phyloP scores from a whole-genome alignment of 2,888 invertebrate species.

The Lepidonotus clava region DNA sequence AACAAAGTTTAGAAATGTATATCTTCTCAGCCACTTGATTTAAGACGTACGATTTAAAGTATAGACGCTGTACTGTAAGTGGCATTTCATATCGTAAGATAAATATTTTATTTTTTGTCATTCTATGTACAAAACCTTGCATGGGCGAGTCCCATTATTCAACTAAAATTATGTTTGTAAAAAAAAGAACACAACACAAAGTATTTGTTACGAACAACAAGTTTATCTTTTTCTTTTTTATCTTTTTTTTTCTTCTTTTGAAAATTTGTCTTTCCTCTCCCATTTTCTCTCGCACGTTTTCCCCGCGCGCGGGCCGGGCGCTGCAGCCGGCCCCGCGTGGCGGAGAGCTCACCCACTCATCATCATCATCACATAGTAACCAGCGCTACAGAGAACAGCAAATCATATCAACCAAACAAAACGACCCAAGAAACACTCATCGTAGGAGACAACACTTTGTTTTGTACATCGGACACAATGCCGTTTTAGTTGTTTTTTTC shows the following conservation, averaged over 20 bases:
- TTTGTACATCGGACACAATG: neutral
- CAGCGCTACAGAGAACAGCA: constrained; percentile 43
- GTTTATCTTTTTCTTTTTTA: constrained; percentile 29
- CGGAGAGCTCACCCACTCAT: neutral
- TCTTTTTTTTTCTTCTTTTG: constrained; percentile 21
- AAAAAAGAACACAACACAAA: neutral
- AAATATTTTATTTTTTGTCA: no score
- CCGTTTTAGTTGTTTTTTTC: neutral
- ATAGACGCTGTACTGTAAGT: no score
- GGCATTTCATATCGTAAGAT: no score
- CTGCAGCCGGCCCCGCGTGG: neutral
- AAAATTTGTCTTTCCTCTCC: constrained; percentile 12
- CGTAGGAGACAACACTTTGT: neutral
- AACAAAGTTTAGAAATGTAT: no score
- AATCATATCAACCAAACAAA: constrained; percentile 20
- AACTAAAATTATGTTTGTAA: no score
- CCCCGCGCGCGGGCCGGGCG: neutral
- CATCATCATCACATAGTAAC: constrained; percentile 13
- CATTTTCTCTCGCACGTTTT: neutral
- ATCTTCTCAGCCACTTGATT: no score
- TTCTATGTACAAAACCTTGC: no score
- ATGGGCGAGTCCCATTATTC: no score
- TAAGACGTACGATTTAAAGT: no score
- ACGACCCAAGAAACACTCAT: neutral
- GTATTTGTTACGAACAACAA: constrained; percentile 37